Evolutionary conservation across 2,888 invertebrate genomes (phyloP).

Genomic region (Punctoribates punctum): DNA sequence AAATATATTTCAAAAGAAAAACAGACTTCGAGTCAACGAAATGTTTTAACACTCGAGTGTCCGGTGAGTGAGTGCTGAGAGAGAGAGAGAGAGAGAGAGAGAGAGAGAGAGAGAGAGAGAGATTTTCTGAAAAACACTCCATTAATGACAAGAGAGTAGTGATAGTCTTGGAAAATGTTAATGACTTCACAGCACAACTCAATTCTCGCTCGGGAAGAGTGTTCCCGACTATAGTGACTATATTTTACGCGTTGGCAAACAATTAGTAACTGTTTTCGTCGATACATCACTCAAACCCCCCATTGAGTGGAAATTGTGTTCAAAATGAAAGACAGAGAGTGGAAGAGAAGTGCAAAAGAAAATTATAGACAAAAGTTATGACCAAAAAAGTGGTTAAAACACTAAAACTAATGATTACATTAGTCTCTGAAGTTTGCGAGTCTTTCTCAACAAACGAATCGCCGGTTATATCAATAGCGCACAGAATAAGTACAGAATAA

Average conservation of each 20-base stretch:
- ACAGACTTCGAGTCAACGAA: too few species aligned
- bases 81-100: neutral
- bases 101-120: neutral
- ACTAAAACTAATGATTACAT: neutral
- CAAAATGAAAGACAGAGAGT: neutral
- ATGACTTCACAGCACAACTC: constrained; percentile 2
- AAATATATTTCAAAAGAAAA: too few species aligned
- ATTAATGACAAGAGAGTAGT: neutral
- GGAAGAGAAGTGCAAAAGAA: neutral
- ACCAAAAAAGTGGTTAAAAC: constrained; percentile 3
- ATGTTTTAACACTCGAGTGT: too few species aligned
- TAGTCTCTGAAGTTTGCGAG: neutral
- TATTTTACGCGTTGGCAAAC: constrained; percentile 32
- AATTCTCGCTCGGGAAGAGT: neutral
- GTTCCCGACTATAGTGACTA: neutral
- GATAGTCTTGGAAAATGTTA: constrained; percentile 5
- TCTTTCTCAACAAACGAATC: neutral
- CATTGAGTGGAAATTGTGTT: constrained; percentile 8
- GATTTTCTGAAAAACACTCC: neutral
- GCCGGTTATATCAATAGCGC: neutral
- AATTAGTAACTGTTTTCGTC: constrained; percentile 33
- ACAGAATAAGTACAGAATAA: neutral
- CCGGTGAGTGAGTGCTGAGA: too few species aligned
- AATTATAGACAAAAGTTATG: constrained; percentile 10
- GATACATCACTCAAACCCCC: constrained; percentile 26